phyloP scores from a whole-genome alignment of 2,888 invertebrate species.

The Athalia cordata region DNA sequence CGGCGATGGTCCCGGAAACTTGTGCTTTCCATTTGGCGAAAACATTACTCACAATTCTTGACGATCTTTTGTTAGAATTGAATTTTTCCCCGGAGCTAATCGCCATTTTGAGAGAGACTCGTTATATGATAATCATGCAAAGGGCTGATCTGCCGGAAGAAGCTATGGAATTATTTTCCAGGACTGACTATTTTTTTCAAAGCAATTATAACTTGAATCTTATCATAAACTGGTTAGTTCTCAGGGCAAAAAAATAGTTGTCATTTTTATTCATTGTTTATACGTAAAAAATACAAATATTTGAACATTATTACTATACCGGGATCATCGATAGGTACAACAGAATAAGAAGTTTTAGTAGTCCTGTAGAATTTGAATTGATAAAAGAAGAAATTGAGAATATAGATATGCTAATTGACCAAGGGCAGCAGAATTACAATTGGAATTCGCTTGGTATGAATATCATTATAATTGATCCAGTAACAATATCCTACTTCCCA shows the following conservation, averaged over 20 bases:
- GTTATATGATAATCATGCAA: slow-evolving; percentile 83
- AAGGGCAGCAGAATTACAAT: slow-evolving; percentile 81
- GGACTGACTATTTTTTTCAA: slow-evolving; percentile 81
- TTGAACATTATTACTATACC: slow-evolving; percentile 4
- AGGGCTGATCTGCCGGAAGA: slow-evolving; percentile 79
- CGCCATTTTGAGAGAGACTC: slow-evolving; percentile 86
- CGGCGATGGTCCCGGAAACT: slow-evolving; percentile 78
- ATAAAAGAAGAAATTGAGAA: slow-evolving; percentile 84
- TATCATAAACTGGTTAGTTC: slow-evolving; percentile 63
- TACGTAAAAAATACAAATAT: neutral
- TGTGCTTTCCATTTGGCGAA: slow-evolving; percentile 80
- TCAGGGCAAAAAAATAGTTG: neutral
- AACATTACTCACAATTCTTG: slow-evolving; percentile 77
- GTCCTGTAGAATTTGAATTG: slow-evolving; percentile 85
- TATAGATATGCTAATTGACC: slow-evolving; percentile 83
- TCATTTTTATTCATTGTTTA: neutral
- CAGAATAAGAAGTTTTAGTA: slow-evolving; percentile 82
- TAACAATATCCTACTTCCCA: neutral
- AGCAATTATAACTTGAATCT: slow-evolving; percentile 69
- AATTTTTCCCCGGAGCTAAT: slow-evolving; percentile 84
- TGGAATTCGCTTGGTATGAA: slow-evolving; percentile 88
- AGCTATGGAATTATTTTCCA: slow-evolving; percentile 79
- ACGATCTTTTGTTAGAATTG: slow-evolving; percentile 76
- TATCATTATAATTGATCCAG: neutral
- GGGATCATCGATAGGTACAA: slow-evolving; percentile 81